Evolutionary conservation across 2,888 invertebrate genomes (phyloP), one percentile per base, ranked within the genome.

Genomic region (Hanleya hanleyi): DNA sequence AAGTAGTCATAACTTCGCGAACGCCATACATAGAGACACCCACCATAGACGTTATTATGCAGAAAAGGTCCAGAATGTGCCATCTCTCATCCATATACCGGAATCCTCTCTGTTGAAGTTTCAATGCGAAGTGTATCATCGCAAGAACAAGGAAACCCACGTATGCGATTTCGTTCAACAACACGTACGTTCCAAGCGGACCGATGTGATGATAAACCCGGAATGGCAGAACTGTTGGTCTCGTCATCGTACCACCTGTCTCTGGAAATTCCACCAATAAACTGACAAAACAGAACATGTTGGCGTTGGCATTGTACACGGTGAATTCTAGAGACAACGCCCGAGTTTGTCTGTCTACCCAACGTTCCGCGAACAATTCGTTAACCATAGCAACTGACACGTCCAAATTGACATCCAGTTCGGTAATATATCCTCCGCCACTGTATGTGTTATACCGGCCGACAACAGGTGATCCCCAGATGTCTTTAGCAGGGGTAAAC

Each of bases 251-350:
- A 0, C 86, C 87, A 6, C 88, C 88, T 7, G 81, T 83, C 47
- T 85, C 82, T 0, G 86, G 86, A 50, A 86, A 87, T 75, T 88
- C 88, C 0, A 83, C 74, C 70, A 86, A 75, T 26, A 85, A 80
- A 73, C 79, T 81, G 38, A 82, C 79, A 67, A 83, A 83, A 2
- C 81, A 77, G 70, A 88, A 88, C 50, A 87, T 71, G 73, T 87
- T 87, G 0, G 79, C 71, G 72, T 87, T 84, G 15, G 81, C 68
- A 49, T 85, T 86, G 69, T 86, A 86, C 1, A 87, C 62, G 15
- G 83, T 86, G 66, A 85, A 84, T 69, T 87, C 87, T 15, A 86
- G 70, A 49, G 85, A 76, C n/a, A 87, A 78, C 3, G 83, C 83
- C 64, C 86, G 70, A 0, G 87, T 85, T 26, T 82, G 79, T 38